These are phyloP conservation scores for Acheta domesticus DNA, from an alignment of 2,888 invertebrate species.

Conservation along the genomic window DNA sequence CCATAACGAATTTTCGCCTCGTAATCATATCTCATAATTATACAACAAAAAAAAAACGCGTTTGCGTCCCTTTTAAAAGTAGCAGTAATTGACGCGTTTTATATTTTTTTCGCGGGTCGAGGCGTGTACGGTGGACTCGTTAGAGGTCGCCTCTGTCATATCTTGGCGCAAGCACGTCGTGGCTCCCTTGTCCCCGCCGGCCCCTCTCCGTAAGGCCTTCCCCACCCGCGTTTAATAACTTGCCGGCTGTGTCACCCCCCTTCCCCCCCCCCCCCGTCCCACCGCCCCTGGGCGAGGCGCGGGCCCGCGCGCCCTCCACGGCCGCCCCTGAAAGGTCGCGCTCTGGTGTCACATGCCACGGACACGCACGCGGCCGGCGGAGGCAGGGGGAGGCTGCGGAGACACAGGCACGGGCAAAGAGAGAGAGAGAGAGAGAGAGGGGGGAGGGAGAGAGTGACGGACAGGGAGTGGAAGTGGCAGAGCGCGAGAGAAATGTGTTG, in stretches of 20 bases:
- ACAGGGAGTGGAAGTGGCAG: neutral
- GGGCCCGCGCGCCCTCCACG: too few relatives aligned
- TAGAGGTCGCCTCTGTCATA: neutral
- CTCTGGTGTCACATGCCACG: neutral
- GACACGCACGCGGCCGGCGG: neutral
- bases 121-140: neutral
- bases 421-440: neutral
- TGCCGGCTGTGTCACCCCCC: neutral
- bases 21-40: slow-evolving; percentile 18
- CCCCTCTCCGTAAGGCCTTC: neutral
- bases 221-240: neutral
- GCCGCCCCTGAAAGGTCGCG: neutral
- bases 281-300: too few relatives aligned
- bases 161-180: neutral
- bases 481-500: neutral
- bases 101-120: neutral
- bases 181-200: neutral
- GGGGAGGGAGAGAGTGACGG: neutral
- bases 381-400: neutral
- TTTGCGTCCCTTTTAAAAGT: neutral
- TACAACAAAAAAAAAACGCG: neutral
- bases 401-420: neutral
- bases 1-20: neutral
- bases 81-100: neutral
- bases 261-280: too few relatives aligned